Evolutionary conservation across 64 coral and sea anemone genomes (phyloP), one percentile per base, ranked within the genome.

Genomic region (Pachyseris speciosa): DNA sequence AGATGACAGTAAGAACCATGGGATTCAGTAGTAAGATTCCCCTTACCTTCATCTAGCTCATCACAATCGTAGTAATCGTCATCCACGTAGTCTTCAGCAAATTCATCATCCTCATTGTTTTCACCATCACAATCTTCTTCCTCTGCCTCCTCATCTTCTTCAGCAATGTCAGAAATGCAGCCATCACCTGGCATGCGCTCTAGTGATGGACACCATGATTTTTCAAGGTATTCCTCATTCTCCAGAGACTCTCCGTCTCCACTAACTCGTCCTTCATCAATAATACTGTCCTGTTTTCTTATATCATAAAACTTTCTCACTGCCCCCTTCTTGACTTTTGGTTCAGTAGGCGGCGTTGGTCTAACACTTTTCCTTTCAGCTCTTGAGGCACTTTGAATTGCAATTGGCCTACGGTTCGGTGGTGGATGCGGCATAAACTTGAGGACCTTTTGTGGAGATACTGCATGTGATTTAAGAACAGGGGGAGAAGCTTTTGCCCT

Each of bases 111-210:
- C 69, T 75, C 67, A 95, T 85, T 59, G 7, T 72, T 86, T 2
- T 97, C 95, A 19, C 39, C 0, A 27, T 78, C 67, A 48, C 20
- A 48, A 3, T 68, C 26, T 31, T 67, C 83, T 27, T 71, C 67
- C 17, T 84, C 84, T 33, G 40, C 68, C 67, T 85, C 79, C 68
- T 98, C 96, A 88, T 94, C 96, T 67, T 94, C 96, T 75, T 98
- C 96, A 42, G 92, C 84, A 26, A 94, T 94, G 34, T 98, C 96
- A 37, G 96, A 98, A 43, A 98, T 88, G 40, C 96, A 98, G 12
- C 96, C 96, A 95, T 98, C 96, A 10, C 92, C 92, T 80, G 94
- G 94, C 55, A 95, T 81, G 16, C 96, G 67, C 52, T 98, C 96
- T 55, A 74, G 89, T 66, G 86, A 77, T 45, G 69, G 66, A 75